These are phyloP conservation scores for Drosophila birchii DNA, from an alignment of 2,888 invertebrate genomes.

Conservation along the genomic window DNA sequence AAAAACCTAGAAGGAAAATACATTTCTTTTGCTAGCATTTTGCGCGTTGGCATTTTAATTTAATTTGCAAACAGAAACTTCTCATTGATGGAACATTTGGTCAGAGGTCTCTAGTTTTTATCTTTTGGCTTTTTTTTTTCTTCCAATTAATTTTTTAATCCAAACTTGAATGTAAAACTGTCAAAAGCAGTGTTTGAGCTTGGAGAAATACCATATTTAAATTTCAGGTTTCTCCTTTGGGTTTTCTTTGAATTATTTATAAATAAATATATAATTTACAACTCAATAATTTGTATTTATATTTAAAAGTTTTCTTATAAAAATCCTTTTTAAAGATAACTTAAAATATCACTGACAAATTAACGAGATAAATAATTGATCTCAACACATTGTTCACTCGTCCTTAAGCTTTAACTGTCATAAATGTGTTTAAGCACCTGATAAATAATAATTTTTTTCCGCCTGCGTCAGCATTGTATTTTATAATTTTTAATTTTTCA, in stretches of 20 bases:
- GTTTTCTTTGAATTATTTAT: no score
- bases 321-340: not conserved
- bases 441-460: constrained; percentile 23
- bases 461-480: constrained; percentile 23
- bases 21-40: constrained; percentile 40
- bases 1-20: constrained; percentile 38
- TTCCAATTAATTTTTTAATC: constrained; percentile 35
- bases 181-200: constrained; percentile 16
- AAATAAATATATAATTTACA: no score
- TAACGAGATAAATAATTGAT: constrained; percentile 10
- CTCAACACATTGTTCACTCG: not conserved
- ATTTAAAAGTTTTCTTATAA: not conserved
- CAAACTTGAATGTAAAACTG: constrained; percentile 13
- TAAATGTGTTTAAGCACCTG: constrained; percentile 32
- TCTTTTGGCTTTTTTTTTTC: not conserved
- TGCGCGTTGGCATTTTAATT: constrained; percentile 67
- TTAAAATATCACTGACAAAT: not conserved
- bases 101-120: constrained; percentile 4
- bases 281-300: no score
- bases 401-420: constrained; percentile 26
- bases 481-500: constrained; percentile 43
- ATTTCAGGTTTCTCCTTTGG: no score
- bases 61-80: constrained; percentile 55
- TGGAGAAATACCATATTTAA: not conserved
- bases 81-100: constrained; percentile 38